Evolutionary conservation across 2,113 vertebrate genomes (phyloP).

Genomic region (Podiceps cristatus): DNA sequence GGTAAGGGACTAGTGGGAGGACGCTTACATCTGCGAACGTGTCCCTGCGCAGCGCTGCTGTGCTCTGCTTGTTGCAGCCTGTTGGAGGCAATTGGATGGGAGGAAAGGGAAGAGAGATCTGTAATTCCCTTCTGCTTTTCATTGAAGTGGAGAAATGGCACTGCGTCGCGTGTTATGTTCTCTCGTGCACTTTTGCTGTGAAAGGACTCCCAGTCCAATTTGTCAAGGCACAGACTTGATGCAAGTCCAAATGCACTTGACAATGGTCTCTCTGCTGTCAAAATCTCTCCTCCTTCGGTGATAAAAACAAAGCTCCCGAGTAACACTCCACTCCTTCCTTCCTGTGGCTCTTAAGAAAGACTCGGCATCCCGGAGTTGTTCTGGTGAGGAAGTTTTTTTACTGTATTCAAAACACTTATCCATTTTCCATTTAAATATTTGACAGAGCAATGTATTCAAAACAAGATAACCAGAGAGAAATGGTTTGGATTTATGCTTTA

Average conservation of each 20-base stretch:
- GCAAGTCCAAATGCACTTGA: slow-evolving; percentile 30
- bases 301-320: slow-evolving; percentile 40
- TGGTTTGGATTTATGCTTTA: slow-evolving; percentile 34
- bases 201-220: slow-evolving; percentile 25
- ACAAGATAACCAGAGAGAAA: not conserved
- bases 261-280: slow-evolving; percentile 44
- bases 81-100: not conserved
- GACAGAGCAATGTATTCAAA: not conserved
- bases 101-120: not conserved
- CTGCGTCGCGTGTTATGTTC: not conserved
- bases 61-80: not conserved
- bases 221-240: slow-evolving; percentile 28
- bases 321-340: slow-evolving; percentile 21
- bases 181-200: not conserved
- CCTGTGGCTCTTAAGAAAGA: not conserved
- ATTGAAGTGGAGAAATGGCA: not conserved
- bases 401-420: not conserved
- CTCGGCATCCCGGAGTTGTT: not conserved
- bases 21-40: not conserved
- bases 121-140: slow-evolving; percentile 5
- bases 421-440: not conserved
- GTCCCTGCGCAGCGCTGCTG: not conserved
- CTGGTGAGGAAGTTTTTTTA: not conserved
- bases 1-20: not conserved
- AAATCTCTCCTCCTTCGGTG: slow-evolving; percentile 9